These are phyloP conservation scores for Agonopterix heracliana DNA, from an alignment of 2,888 invertebrate species.

Conservation along the genomic window DNA sequence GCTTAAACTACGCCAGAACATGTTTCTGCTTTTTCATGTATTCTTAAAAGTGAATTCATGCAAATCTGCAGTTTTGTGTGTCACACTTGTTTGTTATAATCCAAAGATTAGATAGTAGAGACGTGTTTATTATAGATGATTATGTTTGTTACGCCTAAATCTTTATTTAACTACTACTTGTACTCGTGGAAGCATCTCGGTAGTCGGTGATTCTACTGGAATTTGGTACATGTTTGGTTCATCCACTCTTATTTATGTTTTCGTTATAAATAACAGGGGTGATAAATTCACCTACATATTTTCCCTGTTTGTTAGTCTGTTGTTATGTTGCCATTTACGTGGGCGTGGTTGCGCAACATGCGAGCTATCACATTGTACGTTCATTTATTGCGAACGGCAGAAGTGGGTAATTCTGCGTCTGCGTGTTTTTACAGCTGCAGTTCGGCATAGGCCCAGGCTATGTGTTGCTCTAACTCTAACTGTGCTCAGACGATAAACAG, in stretches of 20 bases:
- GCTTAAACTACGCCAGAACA: conserved; percentile 38
- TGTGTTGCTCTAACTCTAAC: conserved; percentile 45
- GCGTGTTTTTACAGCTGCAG: conserved; percentile 71
- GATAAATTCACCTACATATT: not conserved
- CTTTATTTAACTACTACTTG: no score
- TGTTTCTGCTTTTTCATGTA: conserved; percentile 14
- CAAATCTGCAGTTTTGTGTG: no score
- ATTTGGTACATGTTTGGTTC: no score
- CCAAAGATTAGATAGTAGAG: no score
- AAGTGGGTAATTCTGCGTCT: conserved; percentile 44
- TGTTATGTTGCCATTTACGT: conserved; percentile 35
- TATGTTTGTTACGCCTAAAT: no score
- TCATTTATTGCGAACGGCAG: conserved; percentile 44
- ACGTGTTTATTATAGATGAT: no score
- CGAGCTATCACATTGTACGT: conserved; percentile 40
- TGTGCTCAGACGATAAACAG: conserved; percentile 71
- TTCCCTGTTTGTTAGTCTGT: conserved; percentile 21
- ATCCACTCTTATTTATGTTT: no score
- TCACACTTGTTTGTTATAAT: no score
- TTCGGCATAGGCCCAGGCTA: conserved; percentile 36
- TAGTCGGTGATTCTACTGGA: no score
- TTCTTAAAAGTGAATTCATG: no score
- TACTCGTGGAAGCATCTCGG: no score
- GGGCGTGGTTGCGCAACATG: conserved; percentile 42
- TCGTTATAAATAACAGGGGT: not conserved